Percentiles rank a stretch among this genome's conserved stretches.
These are phyloP conservation scores for Omphaloscelis lunosa DNA, from an alignment of 2,888 invertebrate species.

Conservation along the genomic window DNA sequence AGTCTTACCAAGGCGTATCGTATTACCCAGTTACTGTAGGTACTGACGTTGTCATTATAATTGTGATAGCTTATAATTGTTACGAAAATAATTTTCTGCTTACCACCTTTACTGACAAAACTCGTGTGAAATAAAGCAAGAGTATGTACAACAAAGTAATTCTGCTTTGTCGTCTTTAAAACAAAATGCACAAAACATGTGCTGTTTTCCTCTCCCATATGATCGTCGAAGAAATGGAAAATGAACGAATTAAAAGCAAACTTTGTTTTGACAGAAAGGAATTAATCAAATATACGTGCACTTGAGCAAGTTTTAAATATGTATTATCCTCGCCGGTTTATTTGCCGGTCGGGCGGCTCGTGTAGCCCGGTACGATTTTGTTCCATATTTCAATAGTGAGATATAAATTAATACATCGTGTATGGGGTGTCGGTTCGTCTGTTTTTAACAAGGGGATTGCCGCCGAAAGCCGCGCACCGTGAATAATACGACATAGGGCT, in stretches of 20 bases:
- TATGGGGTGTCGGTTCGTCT: constrained; percentile 24
- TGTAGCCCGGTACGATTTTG: constrained; percentile 1
- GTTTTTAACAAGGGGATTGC: constrained; percentile 30
- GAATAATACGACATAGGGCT: constrained; percentile 7
- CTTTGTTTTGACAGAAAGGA: constrained; percentile 6
- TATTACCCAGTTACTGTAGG: no score
- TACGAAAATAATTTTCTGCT: not conserved
- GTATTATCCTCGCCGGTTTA: not conserved
- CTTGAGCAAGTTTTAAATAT: constrained; percentile 3
- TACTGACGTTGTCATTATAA: not conserved
- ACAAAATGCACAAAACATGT: not conserved
- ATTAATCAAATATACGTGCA: constrained; percentile 41
- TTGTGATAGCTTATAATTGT: not conserved
- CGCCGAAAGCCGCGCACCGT: not conserved
- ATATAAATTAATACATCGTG: constrained; percentile 31
- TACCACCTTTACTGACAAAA: not conserved
- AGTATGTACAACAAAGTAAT: not conserved
- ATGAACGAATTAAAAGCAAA: not conserved
- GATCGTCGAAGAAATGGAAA: not conserved
- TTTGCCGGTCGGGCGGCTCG: not conserved
- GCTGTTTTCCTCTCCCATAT: not conserved
- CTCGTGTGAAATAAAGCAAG: not conserved
- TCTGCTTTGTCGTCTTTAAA: not conserved
- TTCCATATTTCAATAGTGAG: constrained; percentile 1
- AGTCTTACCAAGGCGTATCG: no score